Evolutionary conservation across 2,888 invertebrate genomes (phyloP), one percentile per base, ranked within the genome.

Genomic region (Philhelius pedissequus): DNA sequence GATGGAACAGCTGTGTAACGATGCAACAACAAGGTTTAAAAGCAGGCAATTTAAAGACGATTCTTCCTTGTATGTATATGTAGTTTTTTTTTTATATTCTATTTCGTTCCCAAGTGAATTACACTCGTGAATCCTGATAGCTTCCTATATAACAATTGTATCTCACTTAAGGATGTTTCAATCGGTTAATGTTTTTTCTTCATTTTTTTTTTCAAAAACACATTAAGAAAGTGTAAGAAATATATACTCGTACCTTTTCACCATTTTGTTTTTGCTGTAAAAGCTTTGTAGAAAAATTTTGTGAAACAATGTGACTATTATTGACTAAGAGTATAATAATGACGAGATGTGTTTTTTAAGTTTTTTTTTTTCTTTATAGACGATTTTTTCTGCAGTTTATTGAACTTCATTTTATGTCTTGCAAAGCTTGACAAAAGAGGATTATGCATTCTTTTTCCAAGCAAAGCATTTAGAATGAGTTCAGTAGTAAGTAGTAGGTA

Each of bases 101-200:
- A 15, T 58, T 45, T 13, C 25, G 25, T 18, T 45, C 62, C 15
- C 38, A 11, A 27, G 40, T 43, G 80, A 64, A 64, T 80, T 80
- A 69, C 38, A 40, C 56, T 45, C 9, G 58, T 13, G 48, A 48
- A 45, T 45, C 13, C 58, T 9, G 38, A 64, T 64, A 38, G 56
- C 79, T 70, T 32, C 58, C 58, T 9, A 13, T 9, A 13, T 20
- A 58, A 71, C 81, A 77, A 71, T 76, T 52, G 66, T 60, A 76
- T 76, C 81, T 81, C 71, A 82, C 81, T 82, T 77, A 71, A 71
- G 81, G 30, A 77, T 58, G 76, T 77, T 82, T 82, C 77, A 81
- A 81, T 81, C 81, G 81, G 70, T 77, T 77, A 77, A 76, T 81
- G 81, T 76, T 81, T 76, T n/a, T 66, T 48, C 6, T 22, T 64